Evolutionary conservation across 2,888 invertebrate genomes (phyloP).

Genomic region (Drosophila suboccidentalis): DNA sequence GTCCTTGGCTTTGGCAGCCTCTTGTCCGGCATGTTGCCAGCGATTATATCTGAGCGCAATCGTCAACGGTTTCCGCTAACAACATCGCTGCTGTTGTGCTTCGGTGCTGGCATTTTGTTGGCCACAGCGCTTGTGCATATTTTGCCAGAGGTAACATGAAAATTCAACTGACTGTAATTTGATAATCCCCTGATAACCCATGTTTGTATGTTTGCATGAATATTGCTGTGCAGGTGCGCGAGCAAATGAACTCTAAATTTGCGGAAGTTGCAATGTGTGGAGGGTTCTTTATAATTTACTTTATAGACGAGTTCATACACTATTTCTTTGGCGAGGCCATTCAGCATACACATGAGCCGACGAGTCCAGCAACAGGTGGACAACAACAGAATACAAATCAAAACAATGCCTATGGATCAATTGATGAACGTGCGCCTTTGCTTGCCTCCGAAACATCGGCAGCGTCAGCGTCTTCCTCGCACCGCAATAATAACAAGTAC

Average conservation of each 20-base stretch:
- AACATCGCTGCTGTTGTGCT: constrained; percentile 90
- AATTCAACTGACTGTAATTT: constrained; percentile 4
- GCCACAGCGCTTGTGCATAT: constrained; percentile 92
- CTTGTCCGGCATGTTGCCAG: constrained; percentile 90
- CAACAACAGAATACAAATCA: constrained; percentile 5
- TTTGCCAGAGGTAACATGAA: constrained; percentile 90
- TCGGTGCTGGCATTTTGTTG: constrained; percentile 92
- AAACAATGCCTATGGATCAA: constrained; percentile 71
- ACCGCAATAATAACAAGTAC: constrained; percentile 20
- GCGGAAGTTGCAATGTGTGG: constrained; percentile 89
- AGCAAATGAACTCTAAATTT: constrained; percentile 87
- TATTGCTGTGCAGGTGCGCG: constrained; percentile 85
- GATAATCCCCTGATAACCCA: constrained; percentile 9
- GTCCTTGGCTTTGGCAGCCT: constrained; percentile 90
- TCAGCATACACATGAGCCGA: constrained; percentile 70
- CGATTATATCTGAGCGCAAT: constrained; percentile 88
- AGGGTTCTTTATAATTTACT: constrained; percentile 91
- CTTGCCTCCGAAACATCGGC: constrained; percentile 11
- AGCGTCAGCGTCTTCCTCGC: not conserved
- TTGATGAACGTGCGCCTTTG: constrained; percentile 65
- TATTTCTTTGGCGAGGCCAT: constrained; percentile 87
- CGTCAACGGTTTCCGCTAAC: constrained; percentile 88
- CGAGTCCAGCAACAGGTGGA: constrained; percentile 22
- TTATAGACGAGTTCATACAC: constrained; percentile 91
- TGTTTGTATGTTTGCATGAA: too few relatives aligned